phyloP scores from a whole-genome alignment of 1,140 invertebrate species.

The Drosophila lacertosa region DNA sequence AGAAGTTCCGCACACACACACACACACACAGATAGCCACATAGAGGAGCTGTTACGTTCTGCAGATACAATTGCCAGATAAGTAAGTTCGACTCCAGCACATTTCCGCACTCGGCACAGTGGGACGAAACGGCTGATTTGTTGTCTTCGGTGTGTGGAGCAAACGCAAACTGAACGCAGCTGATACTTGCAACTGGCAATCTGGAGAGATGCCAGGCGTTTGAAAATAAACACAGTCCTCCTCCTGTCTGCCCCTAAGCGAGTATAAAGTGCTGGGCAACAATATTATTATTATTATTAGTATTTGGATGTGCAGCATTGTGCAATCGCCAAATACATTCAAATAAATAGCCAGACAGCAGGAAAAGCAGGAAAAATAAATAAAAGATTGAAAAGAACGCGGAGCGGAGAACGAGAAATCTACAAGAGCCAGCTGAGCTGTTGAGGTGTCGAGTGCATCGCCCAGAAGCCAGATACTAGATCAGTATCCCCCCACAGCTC shows the following conservation, averaged over 20 bases:
- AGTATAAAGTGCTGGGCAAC: conserved; percentile 38
- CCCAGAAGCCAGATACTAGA: conserved; percentile 31
- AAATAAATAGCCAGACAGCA: conserved; percentile 63
- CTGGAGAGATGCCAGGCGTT: conserved; percentile 38
- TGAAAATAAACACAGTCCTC: conserved; percentile 10
- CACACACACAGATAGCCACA: not conserved
- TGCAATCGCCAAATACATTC: conserved; percentile 71
- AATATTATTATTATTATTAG: conserved; percentile 37
- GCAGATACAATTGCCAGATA: conserved; percentile 66
- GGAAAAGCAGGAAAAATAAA: conserved; percentile 37
- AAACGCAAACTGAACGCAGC: conserved; percentile 22
- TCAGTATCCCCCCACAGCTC: too few species aligned
- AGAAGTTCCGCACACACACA: conserved; percentile 41
- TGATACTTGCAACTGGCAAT: conserved; percentile 5
- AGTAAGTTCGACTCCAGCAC: conserved; percentile 53
- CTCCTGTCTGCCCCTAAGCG: conserved; percentile 7
- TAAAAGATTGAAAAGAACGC: conserved; percentile 16
- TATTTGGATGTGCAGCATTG: conserved; percentile 33
- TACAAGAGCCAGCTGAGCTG: conserved; percentile 55
- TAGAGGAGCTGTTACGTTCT: conserved; percentile 28
- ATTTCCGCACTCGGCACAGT: conserved; percentile 70
- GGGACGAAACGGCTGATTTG: conserved; percentile 47
- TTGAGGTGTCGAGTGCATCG: conserved; percentile 66
- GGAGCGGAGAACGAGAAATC: conserved; percentile 19
- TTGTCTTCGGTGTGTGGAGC: conserved; percentile 51